A percentile compares a stretch with the other conserved stretches of the same genome.
Evolutionary conservation across 2,113 vertebrate genomes (phyloP).

Genomic region (Noctilio leporinus): DNA sequence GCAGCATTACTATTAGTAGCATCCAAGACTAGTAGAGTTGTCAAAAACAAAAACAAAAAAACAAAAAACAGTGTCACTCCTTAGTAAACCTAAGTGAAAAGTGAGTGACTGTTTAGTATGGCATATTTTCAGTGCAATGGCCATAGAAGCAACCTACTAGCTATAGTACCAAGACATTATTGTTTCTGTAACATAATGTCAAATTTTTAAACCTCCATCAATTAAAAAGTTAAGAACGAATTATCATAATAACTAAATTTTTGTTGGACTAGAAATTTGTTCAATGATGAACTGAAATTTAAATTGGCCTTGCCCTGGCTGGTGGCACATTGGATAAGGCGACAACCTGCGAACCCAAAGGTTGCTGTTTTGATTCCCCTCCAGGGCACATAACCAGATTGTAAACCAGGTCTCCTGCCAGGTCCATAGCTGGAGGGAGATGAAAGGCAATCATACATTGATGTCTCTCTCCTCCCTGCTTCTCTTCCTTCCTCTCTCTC

Average conservation of each 20-base stretch:
- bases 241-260: not conserved
- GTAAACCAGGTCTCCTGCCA: too few relatives aligned
- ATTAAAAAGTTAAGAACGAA: not conserved
- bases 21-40: not conserved
- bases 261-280: not conserved
- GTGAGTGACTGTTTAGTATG: not conserved
- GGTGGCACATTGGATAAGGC: too few relatives aligned
- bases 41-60: not conserved
- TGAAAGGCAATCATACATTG: too few relatives aligned
- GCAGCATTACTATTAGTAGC: not conserved
- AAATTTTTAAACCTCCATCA: not conserved
- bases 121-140: not conserved
- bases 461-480: too few relatives aligned
- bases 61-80: too few relatives aligned
- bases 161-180: not conserved
- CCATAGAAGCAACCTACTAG: not conserved
- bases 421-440: too few relatives aligned
- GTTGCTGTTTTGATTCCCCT: too few relatives aligned
- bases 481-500: too few relatives aligned
- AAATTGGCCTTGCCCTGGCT: too few relatives aligned
- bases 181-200: not conserved
- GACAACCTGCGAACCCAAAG: too few relatives aligned
- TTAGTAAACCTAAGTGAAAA: not conserved
- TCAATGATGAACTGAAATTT: not conserved
- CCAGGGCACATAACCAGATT: too few relatives aligned